Evolutionary conservation across 2,888 invertebrate genomes (phyloP).

Genomic region (Tachystola acroxantha): DNA sequence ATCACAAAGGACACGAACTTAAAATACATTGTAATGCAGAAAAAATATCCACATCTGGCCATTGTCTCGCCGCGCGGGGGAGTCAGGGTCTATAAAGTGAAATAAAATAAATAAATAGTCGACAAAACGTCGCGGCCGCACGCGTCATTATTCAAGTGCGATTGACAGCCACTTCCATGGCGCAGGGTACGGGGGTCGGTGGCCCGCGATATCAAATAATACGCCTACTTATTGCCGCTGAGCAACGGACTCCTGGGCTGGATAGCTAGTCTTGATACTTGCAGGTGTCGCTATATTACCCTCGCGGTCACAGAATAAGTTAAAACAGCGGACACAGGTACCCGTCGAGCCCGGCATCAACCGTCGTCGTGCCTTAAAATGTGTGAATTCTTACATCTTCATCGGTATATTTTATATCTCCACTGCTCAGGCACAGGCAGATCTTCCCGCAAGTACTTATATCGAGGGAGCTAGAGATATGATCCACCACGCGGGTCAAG

Average conservation of each 20-base stretch:
- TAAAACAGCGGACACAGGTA: too few relatives aligned
- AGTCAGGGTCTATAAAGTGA: constrained; percentile 64
- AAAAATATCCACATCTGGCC: constrained; percentile 76
- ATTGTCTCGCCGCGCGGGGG: constrained; percentile 46
- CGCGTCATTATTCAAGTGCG: constrained; percentile 73
- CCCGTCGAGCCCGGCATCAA: too few relatives aligned
- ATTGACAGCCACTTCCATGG: constrained; percentile 74
- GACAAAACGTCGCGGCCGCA: constrained; percentile 72
- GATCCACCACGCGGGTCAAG: too few relatives aligned
- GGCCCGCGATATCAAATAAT: constrained; percentile 55
- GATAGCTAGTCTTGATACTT: constrained; percentile 37
- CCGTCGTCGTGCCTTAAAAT: too few relatives aligned
- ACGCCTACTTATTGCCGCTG: constrained; percentile 69
- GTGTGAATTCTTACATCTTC: too few relatives aligned
- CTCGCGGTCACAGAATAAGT: too few relatives aligned
- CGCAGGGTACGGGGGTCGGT: constrained; percentile 21
- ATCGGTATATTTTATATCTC: too few relatives aligned
- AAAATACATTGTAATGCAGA: constrained; percentile 70
- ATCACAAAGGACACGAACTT: constrained; percentile 52
- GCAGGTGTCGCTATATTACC: neutral
- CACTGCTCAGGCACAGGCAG: too few relatives aligned
- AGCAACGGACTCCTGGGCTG: constrained; percentile 23
- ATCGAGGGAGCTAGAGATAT: too few relatives aligned
- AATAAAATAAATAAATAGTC: constrained; percentile 66
- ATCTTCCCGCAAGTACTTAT: too few relatives aligned